These are phyloP conservation scores for Periphyllus acericola DNA, from an alignment of 2,888 invertebrate species.

Conservation along the genomic window DNA sequence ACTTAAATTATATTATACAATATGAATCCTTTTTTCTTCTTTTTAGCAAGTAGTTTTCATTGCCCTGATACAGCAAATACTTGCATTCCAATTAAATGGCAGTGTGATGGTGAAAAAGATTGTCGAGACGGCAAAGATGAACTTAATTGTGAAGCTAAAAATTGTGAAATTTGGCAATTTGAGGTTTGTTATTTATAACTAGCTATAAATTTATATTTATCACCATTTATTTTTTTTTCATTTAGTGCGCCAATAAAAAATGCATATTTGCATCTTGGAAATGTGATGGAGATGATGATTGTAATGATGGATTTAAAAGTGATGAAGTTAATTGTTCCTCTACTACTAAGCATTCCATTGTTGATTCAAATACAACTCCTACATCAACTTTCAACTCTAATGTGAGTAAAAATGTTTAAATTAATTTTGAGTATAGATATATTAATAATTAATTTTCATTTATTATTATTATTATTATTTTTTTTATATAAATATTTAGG, in stretches of 20 bases:
- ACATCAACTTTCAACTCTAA: conserved; percentile 19
- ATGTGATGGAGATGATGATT: conserved; percentile 74
- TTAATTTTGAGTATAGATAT: not conserved
- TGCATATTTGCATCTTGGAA: conserved; percentile 74
- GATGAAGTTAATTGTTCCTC: conserved; percentile 79
- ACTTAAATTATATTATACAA: not conserved
- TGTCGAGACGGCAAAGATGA: conserved; percentile 83
- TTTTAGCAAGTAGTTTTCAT: conserved; percentile 64
- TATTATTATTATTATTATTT: not conserved
- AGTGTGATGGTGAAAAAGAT: conserved; percentile 81
- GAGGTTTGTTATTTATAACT: conserved; percentile 62
- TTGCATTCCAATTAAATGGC: conserved; percentile 82
- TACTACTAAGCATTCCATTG: conserved; percentile 70
- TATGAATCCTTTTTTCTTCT: not conserved
- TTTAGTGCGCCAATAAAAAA: conserved; percentile 64
- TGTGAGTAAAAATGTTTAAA: conserved; percentile 21
- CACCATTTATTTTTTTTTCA: not conserved
- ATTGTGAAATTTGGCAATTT: conserved; percentile 66
- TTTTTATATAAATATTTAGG: conserved; percentile 62
- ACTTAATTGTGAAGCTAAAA: conserved; percentile 69
- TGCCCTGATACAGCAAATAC: conserved; percentile 62
- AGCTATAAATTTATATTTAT: not conserved
- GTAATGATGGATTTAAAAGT: conserved; percentile 70
- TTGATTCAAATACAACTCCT: conserved; percentile 64
- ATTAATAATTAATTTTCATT: not conserved